Evolutionary conservation across 2,888 invertebrate species (phyloP), one percentile per base, ranked within the genome.

Genomic region (Lathronympha strigana): DNA sequence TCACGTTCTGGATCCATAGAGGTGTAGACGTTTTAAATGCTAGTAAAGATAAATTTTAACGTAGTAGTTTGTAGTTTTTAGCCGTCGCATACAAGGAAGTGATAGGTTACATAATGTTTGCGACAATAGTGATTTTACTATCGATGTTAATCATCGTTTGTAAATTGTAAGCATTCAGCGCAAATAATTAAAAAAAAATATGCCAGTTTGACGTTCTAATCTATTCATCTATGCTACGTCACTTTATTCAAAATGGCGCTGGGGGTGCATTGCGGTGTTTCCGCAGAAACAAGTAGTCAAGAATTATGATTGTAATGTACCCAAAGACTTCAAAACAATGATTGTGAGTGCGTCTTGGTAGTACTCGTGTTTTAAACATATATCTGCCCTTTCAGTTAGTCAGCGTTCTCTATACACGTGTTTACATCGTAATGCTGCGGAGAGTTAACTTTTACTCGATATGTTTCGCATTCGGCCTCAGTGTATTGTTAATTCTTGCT

Each of bases 231-330:
- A n/a, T n/a, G 55, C 55, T 57, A 71, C 70, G 72, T 70, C 80
- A 80, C 71, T 77, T 63, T 69, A 62, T 76, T 77, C 77, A 83
- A 84, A 85, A 90, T 90, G 88, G 88, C 84, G 82, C 72, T 76
- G 84, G 78, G 84, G 89, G 90, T 90, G 90, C 90, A 90, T 87
- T 91, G 91, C 90, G 89, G 91, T 88, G 90, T 90, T 90, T 90
- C 88, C 89, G 88, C 87, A 84, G 87, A 88, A 89, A 87, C 87
- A 81, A 83, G 75, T 83, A 83, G 74, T 78, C 79, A 74, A 78
- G 76, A 86, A 85, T 86, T 85, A 86, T 90, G 88, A 88, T 86
- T 83, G 79, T 77, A 79, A 83, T 77, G 76, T 76, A 79, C 73
- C 74, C 77, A 80, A 84, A 82, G 80, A 81, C 79, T 78, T 76